Percentiles rank a stretch among this genome's conserved stretches.
These are phyloP conservation scores for Sisor rabdophorus DNA, from an alignment of 2,113 vertebrate genomes.

Conservation along the genomic window DNA sequence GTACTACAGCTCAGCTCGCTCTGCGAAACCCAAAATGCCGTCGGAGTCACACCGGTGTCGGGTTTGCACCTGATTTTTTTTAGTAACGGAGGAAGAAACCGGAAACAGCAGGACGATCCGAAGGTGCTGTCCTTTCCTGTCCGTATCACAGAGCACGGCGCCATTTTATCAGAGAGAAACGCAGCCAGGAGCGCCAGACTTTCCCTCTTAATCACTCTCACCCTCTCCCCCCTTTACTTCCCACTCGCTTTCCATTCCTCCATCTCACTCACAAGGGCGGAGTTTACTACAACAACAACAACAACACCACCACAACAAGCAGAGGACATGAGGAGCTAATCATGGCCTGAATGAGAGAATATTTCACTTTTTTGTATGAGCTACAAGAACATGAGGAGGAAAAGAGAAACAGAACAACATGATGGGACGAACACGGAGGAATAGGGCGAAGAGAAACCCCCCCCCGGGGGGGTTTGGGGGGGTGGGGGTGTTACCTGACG, in stretches of 20 bases:
- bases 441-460: conserved; percentile 55
- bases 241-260: conserved; percentile 36
- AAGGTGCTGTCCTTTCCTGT: conserved; percentile 59
- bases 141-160: conserved; percentile 59
- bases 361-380: conserved; percentile 18
- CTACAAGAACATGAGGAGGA: conserved; percentile 14
- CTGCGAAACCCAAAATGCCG: conserved; percentile 19
- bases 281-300: background rate
- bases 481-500: conserved; percentile 61
- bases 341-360: conserved; percentile 53
- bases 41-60: background rate
- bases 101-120: conserved; percentile 22
- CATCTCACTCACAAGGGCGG: conserved; percentile 35
- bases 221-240: conserved; percentile 20
- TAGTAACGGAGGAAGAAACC: background rate
- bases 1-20: background rate
- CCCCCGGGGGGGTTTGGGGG: too few species aligned
- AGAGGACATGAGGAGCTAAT: conserved; percentile 67
- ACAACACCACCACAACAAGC: conserved; percentile 63
- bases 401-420: conserved; percentile 31
- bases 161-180: conserved; percentile 78
- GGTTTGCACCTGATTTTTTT: background rate
- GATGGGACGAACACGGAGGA: background rate
- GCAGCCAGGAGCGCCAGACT: conserved; percentile 67
- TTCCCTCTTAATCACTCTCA: conserved; percentile 32